Percentiles rank a stretch among this genome's conserved stretches.
Conservation (phyloP, 2,888 invertebrate species). For the Catocala sponsa region DNA sequence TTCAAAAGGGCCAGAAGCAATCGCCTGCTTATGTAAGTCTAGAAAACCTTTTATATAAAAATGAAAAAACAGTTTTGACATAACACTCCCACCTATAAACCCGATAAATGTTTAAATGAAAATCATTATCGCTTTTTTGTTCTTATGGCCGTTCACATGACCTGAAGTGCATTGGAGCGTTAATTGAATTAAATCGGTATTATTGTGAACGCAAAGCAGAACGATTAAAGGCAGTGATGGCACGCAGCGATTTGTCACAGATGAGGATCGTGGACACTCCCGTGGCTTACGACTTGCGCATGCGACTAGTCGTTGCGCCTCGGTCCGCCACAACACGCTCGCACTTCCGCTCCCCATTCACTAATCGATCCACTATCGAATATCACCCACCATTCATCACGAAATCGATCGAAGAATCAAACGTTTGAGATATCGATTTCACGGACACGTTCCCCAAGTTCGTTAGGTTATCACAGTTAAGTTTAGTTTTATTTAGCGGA, state of each 20-base stretch:
- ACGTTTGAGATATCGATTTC: conserved; percentile 82
- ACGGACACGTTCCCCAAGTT: conserved; percentile 63
- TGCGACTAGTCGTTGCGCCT: conserved; percentile 11
- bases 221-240: conserved; percentile 71
- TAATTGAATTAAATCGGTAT: conserved; percentile 82
- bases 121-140: conserved; percentile 49
- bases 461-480: conserved; percentile 61
- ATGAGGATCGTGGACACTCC: conserved; percentile 59
- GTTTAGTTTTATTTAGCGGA: conserved; percentile 51
- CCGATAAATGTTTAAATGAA: conserved; percentile 47
- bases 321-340: conserved; percentile 40
- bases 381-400: conserved; percentile 79
- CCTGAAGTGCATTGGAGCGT: conserved; percentile 70
- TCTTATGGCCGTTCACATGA: conserved; percentile 64
- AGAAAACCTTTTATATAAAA: conserved; percentile 18
- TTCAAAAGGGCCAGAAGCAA: neutral
- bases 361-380: conserved; percentile 78
- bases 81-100: conserved; percentile 35
- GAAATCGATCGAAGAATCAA: conserved; percentile 79
- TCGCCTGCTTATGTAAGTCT: neutral
- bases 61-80: conserved; percentile 31
- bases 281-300: conserved; percentile 49
- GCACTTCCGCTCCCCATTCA: conserved; percentile 82
- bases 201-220: conserved; percentile 73
- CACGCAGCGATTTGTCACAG: conserved; percentile 84